A percentile compares a stretch with the other conserved stretches of the same genome.
Conservation (phyloP, 2,888 invertebrate species). For the Nowickia ferox region DNA sequence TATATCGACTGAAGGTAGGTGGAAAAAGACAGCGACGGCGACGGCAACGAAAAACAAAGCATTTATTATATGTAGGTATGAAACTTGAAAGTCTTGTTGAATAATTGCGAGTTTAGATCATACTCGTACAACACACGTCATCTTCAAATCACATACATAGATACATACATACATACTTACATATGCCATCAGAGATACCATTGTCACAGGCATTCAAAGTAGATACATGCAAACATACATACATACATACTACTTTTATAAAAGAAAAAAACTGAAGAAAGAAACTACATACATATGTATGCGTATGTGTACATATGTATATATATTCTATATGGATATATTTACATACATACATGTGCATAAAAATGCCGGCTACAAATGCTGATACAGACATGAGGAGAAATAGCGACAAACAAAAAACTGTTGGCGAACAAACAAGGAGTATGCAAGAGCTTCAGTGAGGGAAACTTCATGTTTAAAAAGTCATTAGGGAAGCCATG, state of each 20-base stretch:
- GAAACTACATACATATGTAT: neutral
- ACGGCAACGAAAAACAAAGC: slow-evolving; percentile 59
- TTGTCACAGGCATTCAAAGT: slow-evolving; percentile 28
- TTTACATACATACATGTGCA: too few species aligned
- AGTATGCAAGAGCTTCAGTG: neutral
- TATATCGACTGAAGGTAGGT: slow-evolving; percentile 16
- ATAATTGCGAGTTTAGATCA: slow-evolving; percentile 75
- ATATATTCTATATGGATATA: too few species aligned
- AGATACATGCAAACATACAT: slow-evolving; percentile 5
- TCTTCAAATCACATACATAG: slow-evolving; percentile 73
- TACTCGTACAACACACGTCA: slow-evolving; percentile 68
- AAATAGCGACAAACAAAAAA: slow-evolving; percentile 5
- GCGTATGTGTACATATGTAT: too few species aligned
- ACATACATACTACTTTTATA: neutral
- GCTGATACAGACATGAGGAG: neutral
- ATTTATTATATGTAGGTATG: slow-evolving; percentile 21
- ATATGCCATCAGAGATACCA: slow-evolving; percentile 45
- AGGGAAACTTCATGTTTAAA: neutral
- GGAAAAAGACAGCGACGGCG: slow-evolving; percentile 74
- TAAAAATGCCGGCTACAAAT: slow-evolving; percentile 61
- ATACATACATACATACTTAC: too few species aligned
- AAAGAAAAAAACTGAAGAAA: slow-evolving; percentile 20
- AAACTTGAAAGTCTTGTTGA: slow-evolving; percentile 61
- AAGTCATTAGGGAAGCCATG: slow-evolving; percentile 21
- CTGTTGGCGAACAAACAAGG: neutral